Evolutionary conservation across 1,140 invertebrate genomes (phyloP).

Genomic region (Drosophila ambigua): DNA sequence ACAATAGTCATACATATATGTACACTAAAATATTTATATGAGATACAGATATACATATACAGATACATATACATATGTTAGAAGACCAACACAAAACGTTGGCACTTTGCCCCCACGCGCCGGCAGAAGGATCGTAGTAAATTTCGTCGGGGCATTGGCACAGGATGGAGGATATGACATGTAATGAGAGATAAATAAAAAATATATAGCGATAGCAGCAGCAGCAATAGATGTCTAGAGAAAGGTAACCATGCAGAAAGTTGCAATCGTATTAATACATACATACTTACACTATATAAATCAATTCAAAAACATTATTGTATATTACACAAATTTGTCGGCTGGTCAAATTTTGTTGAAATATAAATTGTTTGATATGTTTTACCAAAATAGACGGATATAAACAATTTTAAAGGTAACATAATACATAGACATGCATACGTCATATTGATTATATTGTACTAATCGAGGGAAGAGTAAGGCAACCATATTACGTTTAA

Average conservation of each 20-base stretch:
- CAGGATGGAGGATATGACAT: constrained; percentile 41
- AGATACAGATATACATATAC: constrained; percentile 42
- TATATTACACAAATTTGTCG: constrained; percentile 73
- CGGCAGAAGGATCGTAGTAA: constrained; percentile 44
- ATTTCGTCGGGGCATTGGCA: constrained; percentile 42
- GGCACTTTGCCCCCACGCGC: constrained; percentile 56
- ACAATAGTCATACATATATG: constrained; percentile 55
- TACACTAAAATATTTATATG: constrained; percentile 54
- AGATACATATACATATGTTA: constrained; percentile 64
- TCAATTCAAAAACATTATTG: constrained; percentile 54
- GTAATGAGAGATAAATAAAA: constrained; percentile 40
- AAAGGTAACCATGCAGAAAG: constrained; percentile 55
- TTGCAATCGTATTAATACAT: constrained; percentile 63
- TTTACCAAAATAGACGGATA: constrained; percentile 66
- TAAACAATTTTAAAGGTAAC: constrained; percentile 62
- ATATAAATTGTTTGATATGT: constrained; percentile 72
- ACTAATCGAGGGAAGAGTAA: constrained; percentile 57
- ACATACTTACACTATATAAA: constrained; percentile 46
- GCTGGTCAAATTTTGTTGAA: constrained; percentile 77
- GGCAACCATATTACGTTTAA: constrained; percentile 61
- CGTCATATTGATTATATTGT: constrained; percentile 53
- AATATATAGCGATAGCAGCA: constrained; percentile 53
- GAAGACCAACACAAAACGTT: constrained; percentile 34
- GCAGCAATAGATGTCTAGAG: constrained; percentile 75
- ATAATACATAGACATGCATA: constrained; percentile 28